Evolutionary conservation across 2,113 vertebrate species (phyloP).

Genomic region (Notarius quadriscutis): DNA sequence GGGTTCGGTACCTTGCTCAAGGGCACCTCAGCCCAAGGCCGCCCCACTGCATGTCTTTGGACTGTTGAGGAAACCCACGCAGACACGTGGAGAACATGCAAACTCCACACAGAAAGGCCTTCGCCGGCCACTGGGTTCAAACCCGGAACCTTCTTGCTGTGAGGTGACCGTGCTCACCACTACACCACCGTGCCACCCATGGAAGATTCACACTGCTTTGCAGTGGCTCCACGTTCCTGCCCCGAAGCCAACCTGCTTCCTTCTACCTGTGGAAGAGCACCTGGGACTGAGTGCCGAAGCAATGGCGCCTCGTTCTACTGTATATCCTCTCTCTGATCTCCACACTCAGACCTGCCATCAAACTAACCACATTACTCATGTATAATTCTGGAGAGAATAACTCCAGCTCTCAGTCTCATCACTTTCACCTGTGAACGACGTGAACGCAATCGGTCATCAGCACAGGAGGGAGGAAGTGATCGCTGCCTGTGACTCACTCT

Average conservation of each 20-base stretch:
- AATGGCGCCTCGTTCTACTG: background rate
- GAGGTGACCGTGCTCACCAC: background rate
- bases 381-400: background rate
- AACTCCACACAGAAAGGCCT: too few relatives aligned
- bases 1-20: too few relatives aligned
- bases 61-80: too few relatives aligned
- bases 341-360: background rate
- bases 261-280: background rate
- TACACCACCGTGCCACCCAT: too few relatives aligned
- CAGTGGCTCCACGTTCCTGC: background rate
- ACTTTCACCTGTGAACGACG: conserved; percentile 4
- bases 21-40: too few relatives aligned
- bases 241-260: background rate
- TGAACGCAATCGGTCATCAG: conserved; percentile 10
- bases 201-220: background rate
- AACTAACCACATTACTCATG: conserved; percentile 15
- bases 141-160: too few relatives aligned
- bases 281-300: background rate
- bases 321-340: background rate
- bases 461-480: conserved; percentile 6
- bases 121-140: too few relatives aligned
- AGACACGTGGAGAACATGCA: too few relatives aligned
- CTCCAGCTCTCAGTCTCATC: conserved; percentile 8
- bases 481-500: conserved; percentile 38
- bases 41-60: too few relatives aligned